phyloP scores from a whole-genome alignment of 2,888 invertebrate genomes.

The Drosophila nigritarsus region DNA sequence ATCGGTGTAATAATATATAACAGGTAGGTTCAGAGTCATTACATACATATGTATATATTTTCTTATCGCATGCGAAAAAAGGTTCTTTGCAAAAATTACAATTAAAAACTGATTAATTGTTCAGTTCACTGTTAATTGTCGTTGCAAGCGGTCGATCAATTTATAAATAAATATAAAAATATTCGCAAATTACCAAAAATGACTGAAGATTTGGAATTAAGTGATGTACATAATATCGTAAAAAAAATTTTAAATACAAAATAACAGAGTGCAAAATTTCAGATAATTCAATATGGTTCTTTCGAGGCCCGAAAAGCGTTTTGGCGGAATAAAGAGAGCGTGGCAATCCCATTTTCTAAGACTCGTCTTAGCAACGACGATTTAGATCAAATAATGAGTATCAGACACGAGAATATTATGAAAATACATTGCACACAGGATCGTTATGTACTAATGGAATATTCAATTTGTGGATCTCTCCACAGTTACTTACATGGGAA shows the following conservation, averaged over 20 bases:
- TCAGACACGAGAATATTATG: background rate
- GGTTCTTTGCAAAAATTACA: background rate
- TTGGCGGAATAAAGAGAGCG: background rate
- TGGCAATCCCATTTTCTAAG: no score
- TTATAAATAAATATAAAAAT: background rate
- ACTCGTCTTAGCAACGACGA: no score
- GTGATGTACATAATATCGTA: background rate
- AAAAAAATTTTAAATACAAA: background rate
- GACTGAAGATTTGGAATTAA: background rate
- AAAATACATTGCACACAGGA: background rate
- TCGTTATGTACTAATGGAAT: background rate
- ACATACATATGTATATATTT: no score
- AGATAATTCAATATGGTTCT: background rate
- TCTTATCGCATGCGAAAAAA: background rate
- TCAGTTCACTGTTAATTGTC: background rate
- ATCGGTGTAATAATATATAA: background rate
- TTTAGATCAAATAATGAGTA: background rate
- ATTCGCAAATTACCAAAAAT: background rate
- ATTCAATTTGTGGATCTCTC: constrained; percentile 4
- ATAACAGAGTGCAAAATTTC: background rate
- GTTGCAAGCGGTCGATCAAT: background rate
- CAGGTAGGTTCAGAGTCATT: no score
- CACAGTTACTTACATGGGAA: background rate
- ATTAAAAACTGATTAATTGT: background rate
- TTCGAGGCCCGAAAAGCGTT: background rate